Percentiles rank a stretch among this genome's conserved stretches.
These are phyloP conservation scores for Cabera pusaria DNA, from an alignment of 2,888 invertebrate genomes.

Conservation along the genomic window DNA sequence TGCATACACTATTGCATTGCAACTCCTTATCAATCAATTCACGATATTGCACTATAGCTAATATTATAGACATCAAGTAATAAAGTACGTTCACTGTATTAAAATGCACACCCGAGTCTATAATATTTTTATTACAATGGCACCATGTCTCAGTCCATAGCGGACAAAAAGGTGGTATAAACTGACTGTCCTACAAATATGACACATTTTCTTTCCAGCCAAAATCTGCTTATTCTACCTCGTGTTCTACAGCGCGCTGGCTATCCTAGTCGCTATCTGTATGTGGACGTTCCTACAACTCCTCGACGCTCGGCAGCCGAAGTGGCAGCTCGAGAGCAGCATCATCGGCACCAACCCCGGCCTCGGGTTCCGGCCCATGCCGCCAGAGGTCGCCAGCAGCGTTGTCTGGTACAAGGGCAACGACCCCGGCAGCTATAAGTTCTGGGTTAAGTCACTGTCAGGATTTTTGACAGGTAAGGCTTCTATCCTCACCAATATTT, in stretches of 20 bases:
- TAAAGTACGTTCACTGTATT: too few species aligned
- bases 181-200: too few species aligned
- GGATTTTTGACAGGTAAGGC: slow-evolving; percentile 91
- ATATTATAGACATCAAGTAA: too few species aligned
- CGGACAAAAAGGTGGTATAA: too few species aligned
- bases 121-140: too few species aligned
- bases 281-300: slow-evolving; percentile 97
- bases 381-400: slow-evolving; percentile 94
- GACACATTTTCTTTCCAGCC: slow-evolving; percentile 87
- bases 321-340: slow-evolving; percentile 93
- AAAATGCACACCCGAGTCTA: too few species aligned
- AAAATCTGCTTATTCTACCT: slow-evolving; percentile 93
- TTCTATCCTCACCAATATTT: too few species aligned
- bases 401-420: slow-evolving; percentile 97
- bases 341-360: slow-evolving; percentile 98
- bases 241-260: slow-evolving; percentile 82
- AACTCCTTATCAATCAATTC: too few species aligned
- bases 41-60: too few species aligned
- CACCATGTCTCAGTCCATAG: too few species aligned
- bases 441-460: slow-evolving; percentile 90
- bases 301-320: slow-evolving; percentile 93
- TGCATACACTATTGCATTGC: too few species aligned
- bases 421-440: slow-evolving; percentile 88
- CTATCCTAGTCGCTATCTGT: slow-evolving; percentile 96
- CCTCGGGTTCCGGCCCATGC: slow-evolving; percentile 96